Evolutionary conservation across 2,888 invertebrate species (phyloP).

Genomic region (Conistra vaccinii): DNA sequence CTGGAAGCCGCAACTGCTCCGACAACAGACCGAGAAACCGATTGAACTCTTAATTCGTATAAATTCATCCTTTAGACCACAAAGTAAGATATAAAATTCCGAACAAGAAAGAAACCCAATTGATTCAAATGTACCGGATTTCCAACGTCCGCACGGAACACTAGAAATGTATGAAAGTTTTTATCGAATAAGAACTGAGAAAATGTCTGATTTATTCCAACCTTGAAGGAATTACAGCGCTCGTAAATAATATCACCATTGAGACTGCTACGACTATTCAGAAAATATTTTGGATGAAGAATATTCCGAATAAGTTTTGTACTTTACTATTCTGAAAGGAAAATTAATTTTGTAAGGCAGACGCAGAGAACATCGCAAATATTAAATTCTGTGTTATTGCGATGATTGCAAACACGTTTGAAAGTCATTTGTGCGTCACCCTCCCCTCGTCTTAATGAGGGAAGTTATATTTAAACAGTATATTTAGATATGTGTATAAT

Average conservation of each 20-base stretch:
- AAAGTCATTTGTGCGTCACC: conserved; percentile 48
- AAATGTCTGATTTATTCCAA: conserved; percentile 63
- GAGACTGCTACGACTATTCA: conserved; percentile 53
- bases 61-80: conserved; percentile 29
- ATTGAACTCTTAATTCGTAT: conserved; percentile 26
- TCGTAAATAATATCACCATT: conserved; percentile 63
- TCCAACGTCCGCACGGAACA: conserved; percentile 43
- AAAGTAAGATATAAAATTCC: conserved; percentile 52
- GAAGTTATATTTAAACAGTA: conserved; percentile 40
- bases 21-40: background rate
- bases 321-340: conserved; percentile 39
- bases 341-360: conserved; percentile 53
- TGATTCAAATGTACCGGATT: conserved; percentile 57
- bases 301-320: conserved; percentile 46
- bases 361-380: conserved; percentile 30
- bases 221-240: conserved; percentile 53
- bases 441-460: conserved; percentile 50
- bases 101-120: conserved; percentile 33
- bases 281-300: conserved; percentile 48
- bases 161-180: conserved; percentile 61
- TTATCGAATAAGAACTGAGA: conserved; percentile 51
- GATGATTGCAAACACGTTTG: conserved; percentile 46
- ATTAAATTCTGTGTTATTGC: conserved; percentile 51
- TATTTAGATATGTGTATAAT: conserved; percentile 47
- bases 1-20: background rate